A percentile compares a stretch with the other conserved stretches of the same genome.
Evolutionary conservation across 2,797 vertebrate genomes (phyloP).

Genomic region (Protosalanx chinensis): DNA sequence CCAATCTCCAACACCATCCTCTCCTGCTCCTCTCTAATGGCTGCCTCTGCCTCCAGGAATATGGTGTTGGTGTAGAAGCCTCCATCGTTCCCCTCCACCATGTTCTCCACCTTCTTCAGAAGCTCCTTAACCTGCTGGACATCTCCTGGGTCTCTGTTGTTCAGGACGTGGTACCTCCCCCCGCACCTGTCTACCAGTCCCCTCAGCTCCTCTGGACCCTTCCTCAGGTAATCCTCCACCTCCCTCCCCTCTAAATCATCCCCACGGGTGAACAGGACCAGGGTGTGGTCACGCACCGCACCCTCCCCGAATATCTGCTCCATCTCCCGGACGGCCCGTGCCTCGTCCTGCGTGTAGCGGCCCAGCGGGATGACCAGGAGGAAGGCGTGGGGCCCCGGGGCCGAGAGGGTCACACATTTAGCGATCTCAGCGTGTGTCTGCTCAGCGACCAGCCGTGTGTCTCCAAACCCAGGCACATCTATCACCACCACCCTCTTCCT

Average conservation of each 20-base stretch:
- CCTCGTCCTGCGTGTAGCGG: slow-evolving; percentile 70
- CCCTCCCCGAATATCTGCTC: slow-evolving; percentile 65
- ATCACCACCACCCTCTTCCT: slow-evolving; percentile 61
- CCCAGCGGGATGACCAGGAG: slow-evolving; percentile 77
- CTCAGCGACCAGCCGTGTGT: slow-evolving; percentile 62
- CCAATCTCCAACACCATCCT: slow-evolving; percentile 48
- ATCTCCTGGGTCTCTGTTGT: slow-evolving; percentile 65
- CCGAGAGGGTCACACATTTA: slow-evolving; percentile 68
- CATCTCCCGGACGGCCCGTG: slow-evolving; percentile 53
- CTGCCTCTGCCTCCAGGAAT: slow-evolving; percentile 65
- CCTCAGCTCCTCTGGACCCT: slow-evolving; percentile 51
- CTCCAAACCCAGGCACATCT: slow-evolving; percentile 76
- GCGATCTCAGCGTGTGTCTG: slow-evolving; percentile 66
- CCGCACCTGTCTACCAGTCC: slow-evolving; percentile 67
- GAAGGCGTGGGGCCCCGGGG: slow-evolving; percentile 78
- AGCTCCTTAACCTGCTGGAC: slow-evolving; percentile 60
- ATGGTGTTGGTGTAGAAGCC: slow-evolving; percentile 65
- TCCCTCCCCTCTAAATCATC: slow-evolving; percentile 65
- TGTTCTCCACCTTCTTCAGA: slow-evolving; percentile 62
- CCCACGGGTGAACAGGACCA: slow-evolving; percentile 72
- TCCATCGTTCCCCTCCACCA: slow-evolving; percentile 52
- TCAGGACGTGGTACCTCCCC: slow-evolving; percentile 69
- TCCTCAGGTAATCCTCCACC: slow-evolving; percentile 61
- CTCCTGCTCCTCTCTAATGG: slow-evolving; percentile 66
- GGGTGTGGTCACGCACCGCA: slow-evolving; percentile 60